phyloP scores from a whole-genome alignment of 2,888 invertebrate genomes.

The Biston betularia region DNA sequence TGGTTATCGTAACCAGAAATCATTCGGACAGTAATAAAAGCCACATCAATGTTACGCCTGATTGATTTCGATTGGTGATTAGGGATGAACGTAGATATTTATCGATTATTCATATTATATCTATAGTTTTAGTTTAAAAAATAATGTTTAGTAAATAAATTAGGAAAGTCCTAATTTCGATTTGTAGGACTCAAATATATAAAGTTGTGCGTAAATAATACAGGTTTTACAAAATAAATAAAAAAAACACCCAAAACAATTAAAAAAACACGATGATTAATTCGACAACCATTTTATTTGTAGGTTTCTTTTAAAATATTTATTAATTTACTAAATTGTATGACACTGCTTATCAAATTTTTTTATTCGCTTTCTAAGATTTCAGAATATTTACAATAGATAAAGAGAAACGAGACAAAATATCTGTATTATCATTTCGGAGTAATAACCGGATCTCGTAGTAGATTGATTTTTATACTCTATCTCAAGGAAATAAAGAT shows the following conservation, averaged over 20 bases:
- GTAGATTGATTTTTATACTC: not conserved
- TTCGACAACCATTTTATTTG: not conserved
- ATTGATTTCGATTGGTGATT: slow-evolving; percentile 36
- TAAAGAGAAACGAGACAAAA: not conserved
- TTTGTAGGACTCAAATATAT: not conserved
- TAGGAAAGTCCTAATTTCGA: too few species aligned
- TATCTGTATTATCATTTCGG: not conserved
- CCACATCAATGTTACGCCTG: slow-evolving; percentile 34
- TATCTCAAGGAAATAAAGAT: not conserved
- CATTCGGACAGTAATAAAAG: slow-evolving; percentile 30
- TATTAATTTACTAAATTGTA: too few species aligned
- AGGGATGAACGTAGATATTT: slow-evolving; percentile 30
- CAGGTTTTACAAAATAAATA: not conserved
- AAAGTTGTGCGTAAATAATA: not conserved
- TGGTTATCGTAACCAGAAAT: slow-evolving; percentile 18
- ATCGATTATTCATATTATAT: slow-evolving; percentile 29
- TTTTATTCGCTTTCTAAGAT: slow-evolving; percentile 1
- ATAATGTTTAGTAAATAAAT: not conserved
- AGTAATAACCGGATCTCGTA: not conserved
- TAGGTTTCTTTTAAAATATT: too few species aligned
- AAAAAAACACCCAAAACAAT: not conserved
- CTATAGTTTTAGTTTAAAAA: not conserved
- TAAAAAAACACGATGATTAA: not conserved
- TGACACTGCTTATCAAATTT: not conserved
- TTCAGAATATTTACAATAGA: not conserved